Conservation (phyloP, 2,888 invertebrate genomes). For the Elysia crispata region DNA sequence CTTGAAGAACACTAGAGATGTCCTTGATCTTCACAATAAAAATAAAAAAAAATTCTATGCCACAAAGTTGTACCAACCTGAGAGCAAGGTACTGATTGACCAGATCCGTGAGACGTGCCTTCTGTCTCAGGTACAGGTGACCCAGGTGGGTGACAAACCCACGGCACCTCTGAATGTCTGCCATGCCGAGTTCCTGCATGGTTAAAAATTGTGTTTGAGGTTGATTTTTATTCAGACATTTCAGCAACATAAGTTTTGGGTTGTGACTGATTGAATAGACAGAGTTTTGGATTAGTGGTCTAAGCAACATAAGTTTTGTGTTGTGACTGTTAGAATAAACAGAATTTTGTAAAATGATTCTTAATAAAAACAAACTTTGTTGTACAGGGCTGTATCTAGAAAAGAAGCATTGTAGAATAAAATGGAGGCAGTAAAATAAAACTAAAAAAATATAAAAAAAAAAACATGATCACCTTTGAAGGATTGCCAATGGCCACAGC, state of each 20-base stretch:
- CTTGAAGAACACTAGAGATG: no score
- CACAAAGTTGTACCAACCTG: slow-evolving; percentile 52
- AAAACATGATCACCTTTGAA: slow-evolving; percentile 78
- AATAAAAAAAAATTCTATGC: no score
- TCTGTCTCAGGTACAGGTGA: slow-evolving; percentile 58
- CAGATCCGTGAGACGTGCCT: slow-evolving; percentile 50
- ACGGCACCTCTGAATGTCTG: slow-evolving; percentile 89
- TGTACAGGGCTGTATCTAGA: no score
- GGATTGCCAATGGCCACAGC: slow-evolving; percentile 81
- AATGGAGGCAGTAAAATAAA: slow-evolving; percentile 4
- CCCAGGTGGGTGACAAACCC: slow-evolving; percentile 88
- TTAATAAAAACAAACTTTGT: not conserved
- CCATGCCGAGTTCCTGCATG: slow-evolving; percentile 85
- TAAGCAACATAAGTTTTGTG: no score
- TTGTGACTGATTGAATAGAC: no score
- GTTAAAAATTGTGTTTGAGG: not conserved
- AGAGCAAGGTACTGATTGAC: slow-evolving; percentile 52
- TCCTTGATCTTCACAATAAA: no score
- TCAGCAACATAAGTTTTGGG: no score
- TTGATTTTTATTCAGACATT: no score
- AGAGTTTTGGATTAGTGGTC: no score
- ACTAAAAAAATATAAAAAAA: slow-evolving; percentile 76
- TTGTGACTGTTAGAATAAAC: no score
- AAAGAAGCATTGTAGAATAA: not conserved
- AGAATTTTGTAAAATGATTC: no score